Percentiles rank a stretch among this genome's conserved stretches.
Evolutionary conservation across 2,888 invertebrate species (phyloP).

Genomic region (Diaperis boleti): DNA sequence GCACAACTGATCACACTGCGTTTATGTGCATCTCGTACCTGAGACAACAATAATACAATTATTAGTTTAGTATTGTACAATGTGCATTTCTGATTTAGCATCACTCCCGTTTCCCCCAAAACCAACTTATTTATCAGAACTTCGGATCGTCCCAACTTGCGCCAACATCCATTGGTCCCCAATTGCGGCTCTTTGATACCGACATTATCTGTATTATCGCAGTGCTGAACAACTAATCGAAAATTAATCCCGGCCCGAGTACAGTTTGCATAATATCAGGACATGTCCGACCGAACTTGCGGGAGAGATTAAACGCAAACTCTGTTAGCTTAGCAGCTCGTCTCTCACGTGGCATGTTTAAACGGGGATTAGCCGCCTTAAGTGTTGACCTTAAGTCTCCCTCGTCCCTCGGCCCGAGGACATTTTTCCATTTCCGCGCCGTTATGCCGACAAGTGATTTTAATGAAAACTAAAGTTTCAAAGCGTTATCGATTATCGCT

Average conservation of each 20-base stretch:
- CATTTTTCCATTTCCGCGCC: no score
- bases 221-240: slow-evolving; percentile 54
- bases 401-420: not conserved
- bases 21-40: no score
- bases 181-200: slow-evolving; percentile 31
- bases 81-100: no score
- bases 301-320: slow-evolving; percentile 57
- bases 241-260: slow-evolving; percentile 52
- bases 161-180: no score
- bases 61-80: no score
- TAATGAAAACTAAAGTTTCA: not conserved
- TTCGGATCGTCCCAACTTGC: no score
- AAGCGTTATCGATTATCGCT: not conserved
- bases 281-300: slow-evolving; percentile 51
- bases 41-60: no score
- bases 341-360: slow-evolving; percentile 56
- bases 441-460: no score
- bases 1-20: no score
- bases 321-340: slow-evolving; percentile 59
- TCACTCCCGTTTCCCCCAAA: no score
- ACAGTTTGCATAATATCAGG: slow-evolving; percentile 54
- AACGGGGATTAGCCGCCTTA: slow-evolving; percentile 54
- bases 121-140: no score
- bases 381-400: slow-evolving; percentile 48
- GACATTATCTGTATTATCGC: slow-evolving; percentile 49